These are phyloP conservation scores for Taxidea taxus DNA, from an alignment of 2,113 vertebrate genomes.

Conservation along the genomic window DNA sequence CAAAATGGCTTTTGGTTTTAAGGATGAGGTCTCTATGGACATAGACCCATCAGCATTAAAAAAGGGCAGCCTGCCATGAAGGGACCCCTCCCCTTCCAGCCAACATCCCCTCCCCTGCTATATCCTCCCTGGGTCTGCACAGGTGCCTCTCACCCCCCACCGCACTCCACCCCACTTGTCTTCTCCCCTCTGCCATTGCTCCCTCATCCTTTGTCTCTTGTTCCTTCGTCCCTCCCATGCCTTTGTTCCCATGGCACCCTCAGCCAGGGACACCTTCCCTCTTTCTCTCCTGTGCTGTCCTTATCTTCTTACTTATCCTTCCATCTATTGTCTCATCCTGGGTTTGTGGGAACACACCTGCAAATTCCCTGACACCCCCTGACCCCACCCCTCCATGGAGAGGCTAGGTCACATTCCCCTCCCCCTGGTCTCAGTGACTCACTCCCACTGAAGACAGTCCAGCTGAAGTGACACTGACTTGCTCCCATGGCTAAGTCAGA, in stretches of 20 bases:
- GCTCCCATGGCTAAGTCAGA: background rate
- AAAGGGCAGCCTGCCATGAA: background rate
- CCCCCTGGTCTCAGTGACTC: background rate
- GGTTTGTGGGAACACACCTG: too few species aligned
- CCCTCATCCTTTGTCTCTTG: too few species aligned
- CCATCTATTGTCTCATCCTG: background rate
- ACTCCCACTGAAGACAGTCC: background rate
- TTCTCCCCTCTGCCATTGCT: background rate
- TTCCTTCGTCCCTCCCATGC: background rate
- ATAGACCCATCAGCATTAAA: background rate
- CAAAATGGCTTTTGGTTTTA: background rate
- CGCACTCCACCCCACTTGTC: background rate
- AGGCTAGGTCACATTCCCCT: background rate
- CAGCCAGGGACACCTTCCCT: background rate
- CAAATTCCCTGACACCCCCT: background rate
- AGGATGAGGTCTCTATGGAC: background rate
- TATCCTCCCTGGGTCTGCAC: too few species aligned
- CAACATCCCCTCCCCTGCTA: background rate
- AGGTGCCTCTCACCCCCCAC: rapidly evolving
- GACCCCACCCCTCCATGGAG: background rate
- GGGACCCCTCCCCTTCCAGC: background rate
- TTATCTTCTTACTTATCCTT: background rate
- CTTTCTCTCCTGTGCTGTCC: background rate
- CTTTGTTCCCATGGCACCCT: background rate
- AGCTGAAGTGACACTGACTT: background rate